Evolutionary conservation across 2,797 vertebrate species (phyloP).

Genomic region (Hapalemur alaotrensis): DNA sequence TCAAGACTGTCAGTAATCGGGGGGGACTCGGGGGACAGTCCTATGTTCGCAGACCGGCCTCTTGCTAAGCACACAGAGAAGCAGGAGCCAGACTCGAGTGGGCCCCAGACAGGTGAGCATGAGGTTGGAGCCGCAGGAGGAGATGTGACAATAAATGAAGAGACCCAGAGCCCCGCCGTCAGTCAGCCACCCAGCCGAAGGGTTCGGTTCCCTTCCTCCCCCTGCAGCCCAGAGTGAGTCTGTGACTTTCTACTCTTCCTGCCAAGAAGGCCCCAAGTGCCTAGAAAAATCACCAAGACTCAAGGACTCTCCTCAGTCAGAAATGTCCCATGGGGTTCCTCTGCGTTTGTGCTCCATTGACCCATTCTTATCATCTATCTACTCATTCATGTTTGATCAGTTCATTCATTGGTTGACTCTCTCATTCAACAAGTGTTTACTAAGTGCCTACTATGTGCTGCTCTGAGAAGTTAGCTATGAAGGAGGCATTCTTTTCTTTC

Average conservation of each 20-base stretch:
- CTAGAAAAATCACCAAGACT: not conserved
- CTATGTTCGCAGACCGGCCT: not conserved
- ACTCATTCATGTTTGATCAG: not conserved
- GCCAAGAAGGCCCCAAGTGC: not conserved
- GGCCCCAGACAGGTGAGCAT: not conserved
- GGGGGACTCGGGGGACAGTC: not conserved
- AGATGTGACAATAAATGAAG: not conserved
- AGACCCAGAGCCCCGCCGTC: not conserved
- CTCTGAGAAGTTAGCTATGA: not conserved
- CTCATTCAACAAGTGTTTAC: not conserved
- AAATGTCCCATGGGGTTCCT: not conserved
- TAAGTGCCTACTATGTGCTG: not conserved
- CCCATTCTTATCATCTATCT: not conserved
- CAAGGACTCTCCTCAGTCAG: not conserved
- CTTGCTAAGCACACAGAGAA: not conserved
- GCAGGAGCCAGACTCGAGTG: not conserved
- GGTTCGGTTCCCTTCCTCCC: not conserved
- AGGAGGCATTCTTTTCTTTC: not conserved
- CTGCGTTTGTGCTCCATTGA: not conserved
- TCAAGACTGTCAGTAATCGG: not conserved
- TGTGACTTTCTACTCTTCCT: not conserved
- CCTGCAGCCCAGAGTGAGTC: not conserved
- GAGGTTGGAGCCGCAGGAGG: accelerated
- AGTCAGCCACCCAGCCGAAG: too few species aligned
- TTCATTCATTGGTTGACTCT: not conserved